Base-by-base conservation (phyloP, 2,797 vertebrate genomes). In the Tadarida brasiliensis region DNA sequence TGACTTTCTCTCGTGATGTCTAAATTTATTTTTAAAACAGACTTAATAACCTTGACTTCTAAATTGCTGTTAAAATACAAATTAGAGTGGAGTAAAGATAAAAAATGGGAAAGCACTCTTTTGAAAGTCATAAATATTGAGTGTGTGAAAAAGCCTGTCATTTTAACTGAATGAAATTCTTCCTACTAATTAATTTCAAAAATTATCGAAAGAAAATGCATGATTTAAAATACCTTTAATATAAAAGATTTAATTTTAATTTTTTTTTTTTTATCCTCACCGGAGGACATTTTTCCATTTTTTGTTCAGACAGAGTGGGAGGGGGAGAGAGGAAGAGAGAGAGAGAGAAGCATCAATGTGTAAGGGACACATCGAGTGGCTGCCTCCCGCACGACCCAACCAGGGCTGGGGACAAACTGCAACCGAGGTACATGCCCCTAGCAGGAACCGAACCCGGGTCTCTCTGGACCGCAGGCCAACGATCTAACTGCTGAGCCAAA, bases 1-100 rank as follows among this genome's bases (percentile, higher is more conserved):
- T 44, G 39, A 80, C 33, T 96, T 82, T 91, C 44, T 94, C 35
- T 88, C 86, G 70, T 68, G 44, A 74, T 30, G 28, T 54, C 28
- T 94, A 85, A 85, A 92, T 94, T 81, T 90, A 96, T 76, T 96
- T 94, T 90, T 86, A 59, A 92, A 81, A 71, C 5, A 47, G 26
- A 28, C 22, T 73, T 49, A 80, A 44, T 82, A 92, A 54, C 11
- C 33, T 39, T 81, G 44, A n/a, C 30, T 63, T 90, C 92, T 80
- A 73, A 28, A 85, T 89, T 92, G 65, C 78, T 91, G 28, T 65
- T 78, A 57, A 87, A 80, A 59, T 85, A 39, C 4, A 39, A 67
- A 14, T 78, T 59, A 78, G 17, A 89, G 59, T 44, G 39, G 3
- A 57, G 0, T 67, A 49, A 87, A 47, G 30, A 24, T 85, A 73